Percentiles rank a stretch among this genome's conserved stretches.
Conservation (phyloP, 2,797 vertebrate species). For the Paguma larvata region DNA sequence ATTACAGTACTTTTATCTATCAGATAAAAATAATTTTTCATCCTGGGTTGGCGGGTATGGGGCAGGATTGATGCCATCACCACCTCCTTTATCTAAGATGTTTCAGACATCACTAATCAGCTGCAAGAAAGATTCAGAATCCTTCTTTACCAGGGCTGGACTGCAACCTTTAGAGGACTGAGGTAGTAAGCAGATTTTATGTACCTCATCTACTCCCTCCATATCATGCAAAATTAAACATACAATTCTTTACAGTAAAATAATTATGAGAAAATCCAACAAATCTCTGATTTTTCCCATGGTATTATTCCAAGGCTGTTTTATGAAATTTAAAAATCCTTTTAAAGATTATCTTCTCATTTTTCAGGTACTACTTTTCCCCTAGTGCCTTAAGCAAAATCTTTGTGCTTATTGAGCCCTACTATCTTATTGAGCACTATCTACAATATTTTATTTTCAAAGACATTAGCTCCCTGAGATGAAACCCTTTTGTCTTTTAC, state of each 20-base stretch:
- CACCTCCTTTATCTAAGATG: not conserved
- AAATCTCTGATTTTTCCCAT: not conserved
- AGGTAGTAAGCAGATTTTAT: not conserved
- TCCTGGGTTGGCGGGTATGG: not conserved
- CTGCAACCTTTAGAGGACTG: not conserved
- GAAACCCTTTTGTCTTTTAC: not conserved
- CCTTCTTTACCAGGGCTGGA: not conserved
- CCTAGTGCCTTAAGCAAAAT: not conserved
- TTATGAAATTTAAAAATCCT: not conserved
- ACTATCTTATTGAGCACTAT: not conserved
- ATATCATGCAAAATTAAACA: constrained; percentile 22
- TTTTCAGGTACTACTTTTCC: not conserved
- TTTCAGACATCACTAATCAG: not conserved
- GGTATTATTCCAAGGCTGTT: not conserved
- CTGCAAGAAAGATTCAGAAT: not conserved
- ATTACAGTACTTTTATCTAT: not conserved
- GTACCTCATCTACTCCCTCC: not conserved
- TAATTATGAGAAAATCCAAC: not conserved
- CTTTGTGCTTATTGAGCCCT: not conserved
- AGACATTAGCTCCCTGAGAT: not conserved
- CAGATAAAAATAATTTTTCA: constrained; percentile 11
- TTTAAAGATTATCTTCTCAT: not conserved
- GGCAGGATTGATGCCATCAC: not conserved
- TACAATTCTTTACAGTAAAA: not conserved
- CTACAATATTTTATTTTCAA: constrained; percentile 18